Evolutionary conservation across 2,797 vertebrate species (phyloP).

Genomic region (Gila robusta): DNA sequence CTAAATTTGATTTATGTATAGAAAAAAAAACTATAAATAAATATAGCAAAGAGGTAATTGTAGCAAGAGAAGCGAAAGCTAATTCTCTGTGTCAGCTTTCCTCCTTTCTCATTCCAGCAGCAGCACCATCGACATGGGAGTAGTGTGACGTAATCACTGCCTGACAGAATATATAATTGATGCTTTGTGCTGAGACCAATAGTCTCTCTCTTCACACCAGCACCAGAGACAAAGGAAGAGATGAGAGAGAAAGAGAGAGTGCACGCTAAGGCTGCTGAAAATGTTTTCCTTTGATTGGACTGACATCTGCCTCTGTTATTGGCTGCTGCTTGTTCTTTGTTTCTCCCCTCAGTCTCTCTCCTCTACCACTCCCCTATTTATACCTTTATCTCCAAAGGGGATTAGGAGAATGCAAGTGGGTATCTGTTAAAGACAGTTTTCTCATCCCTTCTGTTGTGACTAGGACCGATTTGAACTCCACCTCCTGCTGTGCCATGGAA

Average conservation of each 20-base stretch:
- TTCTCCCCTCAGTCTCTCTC: conserved; percentile 15
- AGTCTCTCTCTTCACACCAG: conserved; percentile 45
- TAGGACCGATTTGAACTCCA: conserved; percentile 24
- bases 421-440: conserved; percentile 25
- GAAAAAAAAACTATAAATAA: neutral
- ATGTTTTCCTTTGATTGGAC: conserved; percentile 33
- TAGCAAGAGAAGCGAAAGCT: conserved; percentile 9
- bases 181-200: conserved; percentile 48
- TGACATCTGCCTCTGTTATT: conserved; percentile 24
- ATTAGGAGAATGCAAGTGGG: conserved; percentile 29
- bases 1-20: neutral
- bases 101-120: conserved; percentile 23
- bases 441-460: conserved; percentile 6
- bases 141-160: conserved; percentile 52
- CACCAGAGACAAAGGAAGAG: conserved; percentile 53
- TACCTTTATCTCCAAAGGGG: neutral
- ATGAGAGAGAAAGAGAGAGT: conserved; percentile 29
- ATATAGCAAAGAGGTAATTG: neutral
- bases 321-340: conserved; percentile 25
- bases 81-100: conserved; percentile 18
- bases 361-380: conserved; percentile 14
- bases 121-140: conserved; percentile 42
- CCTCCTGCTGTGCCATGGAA: conserved; percentile 35
- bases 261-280: conserved; percentile 32
- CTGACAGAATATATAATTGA: conserved; percentile 61